A percentile compares a stretch with the other conserved stretches of the same genome.
Conservation (phyloP, 1,140 invertebrate genomes). For the Hycleus cichorii region DNA sequence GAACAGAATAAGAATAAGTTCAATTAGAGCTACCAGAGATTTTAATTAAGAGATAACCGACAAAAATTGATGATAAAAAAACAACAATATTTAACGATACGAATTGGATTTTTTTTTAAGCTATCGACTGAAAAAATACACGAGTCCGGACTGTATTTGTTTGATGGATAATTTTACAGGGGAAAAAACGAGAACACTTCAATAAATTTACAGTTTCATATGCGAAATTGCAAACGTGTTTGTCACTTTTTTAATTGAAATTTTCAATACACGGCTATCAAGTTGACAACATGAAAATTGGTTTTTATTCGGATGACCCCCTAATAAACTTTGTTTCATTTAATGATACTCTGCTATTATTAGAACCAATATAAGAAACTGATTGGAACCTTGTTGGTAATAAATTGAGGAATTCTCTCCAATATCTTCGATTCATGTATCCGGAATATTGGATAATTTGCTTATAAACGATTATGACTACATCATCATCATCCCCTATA, state of each 20-base stretch:
- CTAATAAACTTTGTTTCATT: conserved; percentile 3
- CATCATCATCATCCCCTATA: not conserved
- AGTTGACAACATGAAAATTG: conserved; percentile 12
- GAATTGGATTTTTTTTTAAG: too few species aligned
- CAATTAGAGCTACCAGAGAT: too few species aligned
- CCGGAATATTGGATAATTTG: conserved; percentile 1
- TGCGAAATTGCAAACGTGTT: conserved; percentile 5
- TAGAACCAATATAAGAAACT: too few species aligned
- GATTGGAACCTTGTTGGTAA: too few species aligned
- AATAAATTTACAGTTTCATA: conserved; percentile 9
- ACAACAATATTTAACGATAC: too few species aligned
- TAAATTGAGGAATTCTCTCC: too few species aligned
- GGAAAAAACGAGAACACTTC: not conserved
- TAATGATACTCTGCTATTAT: not conserved
- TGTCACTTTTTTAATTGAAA: conserved; percentile 14
- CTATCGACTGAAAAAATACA: too few species aligned
- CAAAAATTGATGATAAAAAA: too few species aligned
- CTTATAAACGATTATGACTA: not conserved
- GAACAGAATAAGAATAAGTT: too few species aligned
- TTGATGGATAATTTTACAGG: too few species aligned
- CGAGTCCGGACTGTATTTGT: too few species aligned
- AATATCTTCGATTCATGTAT: not conserved
- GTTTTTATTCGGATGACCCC: conserved; percentile 5
- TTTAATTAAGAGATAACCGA: too few species aligned
- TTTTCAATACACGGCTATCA: conserved; percentile 7